These are phyloP conservation scores for Xestia sexstrigata DNA, from an alignment of 2,888 invertebrate genomes.

Conservation along the genomic window DNA sequence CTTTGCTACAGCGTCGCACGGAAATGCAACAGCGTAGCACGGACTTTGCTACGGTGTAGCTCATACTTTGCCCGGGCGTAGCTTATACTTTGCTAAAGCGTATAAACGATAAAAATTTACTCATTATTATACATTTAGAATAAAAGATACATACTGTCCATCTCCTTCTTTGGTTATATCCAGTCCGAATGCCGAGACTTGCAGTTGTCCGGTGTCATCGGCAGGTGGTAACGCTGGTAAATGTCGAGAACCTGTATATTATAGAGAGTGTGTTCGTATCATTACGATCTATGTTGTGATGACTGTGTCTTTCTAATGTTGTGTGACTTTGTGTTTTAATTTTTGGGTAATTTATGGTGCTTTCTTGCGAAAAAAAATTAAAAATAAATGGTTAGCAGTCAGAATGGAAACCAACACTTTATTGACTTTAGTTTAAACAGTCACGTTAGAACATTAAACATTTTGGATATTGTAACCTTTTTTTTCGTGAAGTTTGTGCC, in stretches of 20 bases:
- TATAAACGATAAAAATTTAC: neutral
- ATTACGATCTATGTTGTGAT: neutral
- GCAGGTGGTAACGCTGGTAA: constrained; percentile 94
- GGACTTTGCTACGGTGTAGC: neutral
- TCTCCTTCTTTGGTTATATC: constrained; percentile 96
- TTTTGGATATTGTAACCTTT: neutral
- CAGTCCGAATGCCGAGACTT: constrained; percentile 94
- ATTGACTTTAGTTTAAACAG: neutral
- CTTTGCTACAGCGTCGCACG: neutral
- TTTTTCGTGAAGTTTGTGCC: too few species aligned
- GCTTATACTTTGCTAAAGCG: neutral
- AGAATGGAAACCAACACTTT: too few species aligned
- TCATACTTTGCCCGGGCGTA: neutral
- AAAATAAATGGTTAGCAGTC: too few species aligned
- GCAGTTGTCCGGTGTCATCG: constrained; percentile 93
- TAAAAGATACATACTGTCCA: constrained; percentile 92
- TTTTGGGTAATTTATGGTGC: neutral
- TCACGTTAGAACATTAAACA: neutral
- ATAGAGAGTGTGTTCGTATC: constrained; percentile 1
- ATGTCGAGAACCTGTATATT: constrained; percentile 89
- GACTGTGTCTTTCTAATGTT: neutral
- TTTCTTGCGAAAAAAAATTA: neutral
- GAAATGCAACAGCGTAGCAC: neutral
- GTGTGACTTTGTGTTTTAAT: neutral
- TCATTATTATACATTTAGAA: neutral